phyloP scores from a whole-genome alignment of 2,113 vertebrate species.

The Pseudorasbora parva region DNA sequence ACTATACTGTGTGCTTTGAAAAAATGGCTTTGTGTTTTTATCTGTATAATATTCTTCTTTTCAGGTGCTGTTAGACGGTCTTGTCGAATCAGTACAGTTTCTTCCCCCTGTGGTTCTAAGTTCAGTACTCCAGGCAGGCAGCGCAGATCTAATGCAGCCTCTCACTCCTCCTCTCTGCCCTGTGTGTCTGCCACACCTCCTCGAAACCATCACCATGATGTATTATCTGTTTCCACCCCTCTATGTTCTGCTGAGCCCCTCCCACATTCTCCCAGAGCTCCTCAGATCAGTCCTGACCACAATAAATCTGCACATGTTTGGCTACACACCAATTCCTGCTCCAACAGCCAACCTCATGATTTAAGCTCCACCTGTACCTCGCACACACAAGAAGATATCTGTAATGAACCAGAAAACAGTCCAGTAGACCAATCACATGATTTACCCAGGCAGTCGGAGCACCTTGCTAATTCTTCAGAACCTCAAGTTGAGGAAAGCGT shows the following conservation, averaged over 20 bases:
- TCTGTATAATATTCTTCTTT: background rate
- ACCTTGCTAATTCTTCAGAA: background rate
- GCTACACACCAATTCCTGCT: background rate
- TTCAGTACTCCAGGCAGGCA: conserved; percentile 64
- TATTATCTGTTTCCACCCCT: conserved; percentile 20
- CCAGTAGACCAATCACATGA: conserved; percentile 12
- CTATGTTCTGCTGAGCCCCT: conserved; percentile 12
- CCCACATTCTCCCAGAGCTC: conserved; percentile 40
- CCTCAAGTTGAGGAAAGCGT: conserved; percentile 3
- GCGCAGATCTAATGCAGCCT: conserved; percentile 48
- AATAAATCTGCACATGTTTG: conserved; percentile 40
- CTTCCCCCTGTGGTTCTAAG: conserved; percentile 58
- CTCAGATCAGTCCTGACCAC: conserved; percentile 47
- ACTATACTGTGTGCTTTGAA: too few species aligned
- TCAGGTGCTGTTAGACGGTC: conserved; percentile 68
- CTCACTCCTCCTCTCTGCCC: conserved; percentile 45
- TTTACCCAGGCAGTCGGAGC: conserved; percentile 9
- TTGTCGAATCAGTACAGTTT: conserved; percentile 57
- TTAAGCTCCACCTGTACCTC: background rate
- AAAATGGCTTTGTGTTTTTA: background rate
- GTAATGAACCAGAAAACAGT: background rate
- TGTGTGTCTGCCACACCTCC: conserved; percentile 30
- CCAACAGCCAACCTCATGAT: background rate
- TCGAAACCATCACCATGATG: background rate
- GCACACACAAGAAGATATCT: background rate